phyloP scores from a whole-genome alignment of 2,113 vertebrate species.

The Machaerirhynchus nigripectus region DNA sequence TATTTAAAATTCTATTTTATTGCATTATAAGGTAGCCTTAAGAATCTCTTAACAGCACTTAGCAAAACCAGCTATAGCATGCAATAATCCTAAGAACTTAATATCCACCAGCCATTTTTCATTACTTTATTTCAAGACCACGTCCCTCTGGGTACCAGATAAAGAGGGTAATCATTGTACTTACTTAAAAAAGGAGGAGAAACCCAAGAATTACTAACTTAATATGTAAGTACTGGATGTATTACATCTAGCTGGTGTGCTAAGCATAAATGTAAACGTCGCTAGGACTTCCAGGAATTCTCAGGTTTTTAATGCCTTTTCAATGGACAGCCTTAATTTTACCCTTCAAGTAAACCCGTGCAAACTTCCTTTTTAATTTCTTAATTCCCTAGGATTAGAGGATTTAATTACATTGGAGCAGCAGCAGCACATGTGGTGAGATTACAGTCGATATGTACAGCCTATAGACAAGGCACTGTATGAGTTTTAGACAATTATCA shows the following conservation, averaged over 20 bases:
- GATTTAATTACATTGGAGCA: not conserved
- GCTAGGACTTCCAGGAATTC: not conserved
- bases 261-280: not conserved
- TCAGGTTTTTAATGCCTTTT: not conserved
- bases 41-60: not conserved
- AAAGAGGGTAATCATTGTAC: not conserved
- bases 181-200: not conserved
- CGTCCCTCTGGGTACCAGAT: not conserved
- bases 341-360: not conserved
- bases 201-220: not conserved
- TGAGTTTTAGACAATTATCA: not conserved
- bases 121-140: not conserved
- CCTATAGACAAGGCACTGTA: not conserved
- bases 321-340: not conserved
- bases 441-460: accelerated
- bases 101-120: not conserved
- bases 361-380: not conserved
- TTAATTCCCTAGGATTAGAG: not conserved
- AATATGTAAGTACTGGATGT: not conserved
- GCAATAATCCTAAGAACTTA: not conserved
- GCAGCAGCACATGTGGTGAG: not conserved
- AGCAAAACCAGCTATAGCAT: not conserved
- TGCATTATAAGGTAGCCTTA: not conserved
- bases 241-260: not conserved
- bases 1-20: not conserved